A percentile compares a stretch with the other conserved stretches of the same genome.
Evolutionary conservation across 1,140 invertebrate species (phyloP).

Genomic region (Hylaeus volcanicus): DNA sequence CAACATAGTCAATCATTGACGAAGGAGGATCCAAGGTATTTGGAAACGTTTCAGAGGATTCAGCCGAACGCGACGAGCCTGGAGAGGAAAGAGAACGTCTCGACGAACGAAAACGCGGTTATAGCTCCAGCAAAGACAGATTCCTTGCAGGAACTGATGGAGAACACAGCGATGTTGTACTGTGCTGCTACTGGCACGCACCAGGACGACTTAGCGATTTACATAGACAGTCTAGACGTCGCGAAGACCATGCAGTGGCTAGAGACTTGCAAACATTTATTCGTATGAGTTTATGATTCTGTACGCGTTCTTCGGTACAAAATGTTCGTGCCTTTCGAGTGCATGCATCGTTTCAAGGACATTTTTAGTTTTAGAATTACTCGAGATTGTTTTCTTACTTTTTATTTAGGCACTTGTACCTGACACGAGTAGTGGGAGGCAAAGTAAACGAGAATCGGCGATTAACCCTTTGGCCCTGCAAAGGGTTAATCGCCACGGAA

Average conservation of each 20-base stretch:
- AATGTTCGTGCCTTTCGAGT: not conserved
- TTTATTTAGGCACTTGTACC: not conserved
- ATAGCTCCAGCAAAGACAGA: constrained; percentile 26
- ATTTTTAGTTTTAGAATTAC: not conserved
- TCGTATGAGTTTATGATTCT: constrained; percentile 1
- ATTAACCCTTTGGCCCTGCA: not conserved
- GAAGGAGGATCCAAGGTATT: not conserved
- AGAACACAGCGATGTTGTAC: constrained; percentile 72
- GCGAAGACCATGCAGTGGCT: constrained; percentile 70
- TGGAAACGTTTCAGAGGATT: not conserved
- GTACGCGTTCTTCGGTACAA: not conserved
- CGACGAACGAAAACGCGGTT: not conserved
- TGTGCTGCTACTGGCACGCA: constrained; percentile 67
- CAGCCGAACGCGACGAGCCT: not conserved
- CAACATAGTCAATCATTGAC: not conserved
- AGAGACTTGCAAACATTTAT: constrained; percentile 39
- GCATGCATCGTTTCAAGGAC: not conserved
- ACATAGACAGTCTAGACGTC: constrained; percentile 69
- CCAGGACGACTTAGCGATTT: constrained; percentile 70
- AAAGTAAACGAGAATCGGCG: not conserved
- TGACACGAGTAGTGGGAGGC: not conserved
- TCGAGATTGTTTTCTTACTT: not conserved
- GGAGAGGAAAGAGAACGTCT: constrained; percentile 20
- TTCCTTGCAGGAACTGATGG: constrained; percentile 67
- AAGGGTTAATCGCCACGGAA: not conserved